Conservation (phyloP, 2,888 invertebrate species). For the Archips xylosteana region DNA sequence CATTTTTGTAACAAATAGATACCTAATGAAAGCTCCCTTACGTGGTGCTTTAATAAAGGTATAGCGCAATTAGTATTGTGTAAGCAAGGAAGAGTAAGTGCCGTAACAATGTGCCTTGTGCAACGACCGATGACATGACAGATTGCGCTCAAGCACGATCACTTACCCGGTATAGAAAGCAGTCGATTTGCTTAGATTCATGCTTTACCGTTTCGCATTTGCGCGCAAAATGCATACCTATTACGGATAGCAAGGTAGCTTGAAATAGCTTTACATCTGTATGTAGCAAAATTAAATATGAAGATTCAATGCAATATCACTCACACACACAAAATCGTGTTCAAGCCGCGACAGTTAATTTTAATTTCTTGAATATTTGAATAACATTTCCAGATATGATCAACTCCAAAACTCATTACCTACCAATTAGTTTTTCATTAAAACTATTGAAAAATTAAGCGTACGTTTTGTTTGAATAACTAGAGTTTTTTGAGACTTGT, state of each 20-base stretch:
- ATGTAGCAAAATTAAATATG: neutral
- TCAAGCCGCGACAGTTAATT: neutral
- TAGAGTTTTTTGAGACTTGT: neutral
- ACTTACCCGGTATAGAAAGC: constrained; percentile 28
- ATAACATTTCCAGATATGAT: neutral
- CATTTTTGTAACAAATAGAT: neutral
- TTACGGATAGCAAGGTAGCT: neutral
- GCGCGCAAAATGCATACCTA: constrained; percentile 17
- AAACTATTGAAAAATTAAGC: neutral
- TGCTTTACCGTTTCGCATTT: constrained; percentile 29
- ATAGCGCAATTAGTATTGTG: constrained; percentile 28
- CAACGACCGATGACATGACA: constrained; percentile 41
- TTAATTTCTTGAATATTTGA: neutral
- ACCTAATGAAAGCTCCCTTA: neutral
- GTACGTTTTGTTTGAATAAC: neutral
- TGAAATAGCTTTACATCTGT: neutral
- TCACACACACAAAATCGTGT: neutral
- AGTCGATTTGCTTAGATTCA: constrained; percentile 31
- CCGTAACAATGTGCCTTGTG: constrained; percentile 34
- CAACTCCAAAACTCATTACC: neutral
- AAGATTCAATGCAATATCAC: constrained; percentile 26
- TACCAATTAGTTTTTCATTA: neutral
- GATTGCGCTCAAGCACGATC: constrained; percentile 34
- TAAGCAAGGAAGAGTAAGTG: constrained; percentile 33
- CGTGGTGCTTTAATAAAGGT: constrained; percentile 22